phyloP scores from a whole-genome alignment of 2,888 invertebrate genomes.

The Crepidodera aurea region DNA sequence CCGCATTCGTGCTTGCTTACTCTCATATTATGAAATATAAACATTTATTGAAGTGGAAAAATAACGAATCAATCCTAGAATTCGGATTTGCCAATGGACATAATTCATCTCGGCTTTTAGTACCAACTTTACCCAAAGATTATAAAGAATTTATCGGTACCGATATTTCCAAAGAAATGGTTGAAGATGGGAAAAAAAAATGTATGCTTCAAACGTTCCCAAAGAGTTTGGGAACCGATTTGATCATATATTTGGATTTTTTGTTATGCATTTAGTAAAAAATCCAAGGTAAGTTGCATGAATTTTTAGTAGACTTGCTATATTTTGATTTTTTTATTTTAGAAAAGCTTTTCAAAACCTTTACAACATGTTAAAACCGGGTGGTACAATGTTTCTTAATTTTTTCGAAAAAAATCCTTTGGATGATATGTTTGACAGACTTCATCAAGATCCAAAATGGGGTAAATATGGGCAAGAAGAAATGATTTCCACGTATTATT shows the following conservation, averaged over 20 bases:
- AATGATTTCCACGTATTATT: too few species aligned
- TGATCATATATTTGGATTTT: background rate
- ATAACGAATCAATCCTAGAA: conserved; percentile 13
- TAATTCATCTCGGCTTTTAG: background rate
- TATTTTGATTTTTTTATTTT: too few species aligned
- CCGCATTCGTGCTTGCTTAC: too few species aligned
- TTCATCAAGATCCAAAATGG: conserved; percentile 5
- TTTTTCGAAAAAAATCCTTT: too few species aligned
- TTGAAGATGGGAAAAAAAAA: conserved; percentile 11
- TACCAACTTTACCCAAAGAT: conserved; percentile 12
- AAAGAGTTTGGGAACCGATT: background rate
- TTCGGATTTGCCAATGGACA: conserved; percentile 12
- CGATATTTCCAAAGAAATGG: conserved; percentile 1
- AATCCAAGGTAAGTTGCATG: background rate
- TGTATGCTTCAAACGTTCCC: background rate
- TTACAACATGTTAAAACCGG: conserved; percentile 7
- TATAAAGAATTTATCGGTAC: conserved; percentile 13
- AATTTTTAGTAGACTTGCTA: too few species aligned
- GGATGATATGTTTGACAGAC: background rate
- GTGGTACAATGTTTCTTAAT: background rate
- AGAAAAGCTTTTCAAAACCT: background rate
- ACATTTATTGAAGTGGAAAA: conserved; percentile 24
- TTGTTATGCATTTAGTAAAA: background rate
- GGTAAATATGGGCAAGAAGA: conserved; percentile 5
- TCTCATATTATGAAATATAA: conserved; percentile 2